phyloP scores from a whole-genome alignment of 2,888 invertebrate species.

The Eilema caniola region DNA sequence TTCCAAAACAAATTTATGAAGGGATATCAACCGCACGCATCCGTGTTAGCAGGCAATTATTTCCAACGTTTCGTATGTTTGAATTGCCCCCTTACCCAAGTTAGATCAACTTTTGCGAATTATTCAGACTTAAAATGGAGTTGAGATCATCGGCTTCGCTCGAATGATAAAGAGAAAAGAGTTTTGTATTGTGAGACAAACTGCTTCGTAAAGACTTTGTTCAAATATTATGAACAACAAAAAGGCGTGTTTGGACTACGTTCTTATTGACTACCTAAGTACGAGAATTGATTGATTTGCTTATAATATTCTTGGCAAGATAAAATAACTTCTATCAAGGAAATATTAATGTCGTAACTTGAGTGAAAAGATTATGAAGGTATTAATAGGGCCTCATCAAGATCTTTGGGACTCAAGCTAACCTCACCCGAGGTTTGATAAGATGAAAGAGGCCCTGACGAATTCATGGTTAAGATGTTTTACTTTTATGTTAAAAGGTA shows the following conservation, averaged over 20 bases:
- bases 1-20: conserved; percentile 14
- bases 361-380: too few relatives aligned
- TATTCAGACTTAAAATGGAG: conserved; percentile 22
- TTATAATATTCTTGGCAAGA: not conserved
- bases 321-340: not conserved
- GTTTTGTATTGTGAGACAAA: conserved; percentile 15
- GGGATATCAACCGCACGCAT: conserved; percentile 28
- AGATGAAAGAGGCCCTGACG: too few relatives aligned
- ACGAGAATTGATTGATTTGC: conserved; percentile 17
- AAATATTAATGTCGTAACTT: not conserved
- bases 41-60: conserved; percentile 40
- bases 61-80: conserved; percentile 14
- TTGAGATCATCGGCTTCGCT: conserved; percentile 11
- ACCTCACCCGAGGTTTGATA: too few relatives aligned
- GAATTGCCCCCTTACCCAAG: conserved; percentile 19
- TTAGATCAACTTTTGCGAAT: conserved; percentile 26
- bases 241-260: conserved; percentile 24
- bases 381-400: too few relatives aligned
- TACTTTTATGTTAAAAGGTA: too few relatives aligned
- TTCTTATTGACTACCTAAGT: conserved; percentile 4
- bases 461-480: too few relatives aligned
- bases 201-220: conserved; percentile 16
- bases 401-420: too few relatives aligned
- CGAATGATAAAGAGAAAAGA: conserved; percentile 19
- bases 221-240: conserved; percentile 25